phyloP scores from a whole-genome alignment of 2,113 vertebrate species.

The Apteryx mantelli region DNA sequence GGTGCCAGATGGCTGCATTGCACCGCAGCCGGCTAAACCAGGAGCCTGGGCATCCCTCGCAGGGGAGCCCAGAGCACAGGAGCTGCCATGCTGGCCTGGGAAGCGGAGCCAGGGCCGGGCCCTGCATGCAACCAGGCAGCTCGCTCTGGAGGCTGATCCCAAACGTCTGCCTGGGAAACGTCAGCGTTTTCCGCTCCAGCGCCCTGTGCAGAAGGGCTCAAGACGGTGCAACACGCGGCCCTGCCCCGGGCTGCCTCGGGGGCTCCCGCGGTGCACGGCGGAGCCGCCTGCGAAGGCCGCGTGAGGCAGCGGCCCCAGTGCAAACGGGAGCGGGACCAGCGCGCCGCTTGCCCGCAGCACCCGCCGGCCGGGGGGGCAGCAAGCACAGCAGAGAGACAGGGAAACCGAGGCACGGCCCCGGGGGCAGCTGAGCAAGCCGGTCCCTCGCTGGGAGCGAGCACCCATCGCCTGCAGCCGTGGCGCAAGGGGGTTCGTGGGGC shows the following conservation, averaged over 20 bases:
- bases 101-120: too few species aligned
- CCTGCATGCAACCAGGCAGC: neutral
- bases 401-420: neutral
- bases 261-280: neutral
- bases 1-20: neutral
- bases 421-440: neutral
- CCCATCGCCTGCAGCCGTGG: rapidly evolving
- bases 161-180: slow-evolving; percentile 54
- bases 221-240: slow-evolving; percentile 51
- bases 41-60: neutral
- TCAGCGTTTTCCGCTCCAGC: slow-evolving; percentile 38
- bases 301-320: rapidly evolving
- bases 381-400: neutral
- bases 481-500: rapidly evolving
- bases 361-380: too few species aligned
- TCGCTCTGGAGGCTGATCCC: neutral
- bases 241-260: neutral
- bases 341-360: neutral
- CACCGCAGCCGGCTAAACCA: rapidly evolving
- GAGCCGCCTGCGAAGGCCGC: neutral
- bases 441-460: neutral
- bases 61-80: too few species aligned
- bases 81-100: too few species aligned
- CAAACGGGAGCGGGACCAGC: neutral
- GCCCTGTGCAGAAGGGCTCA: slow-evolving; percentile 32